Conservation (phyloP, 2,888 invertebrate species). For the Drosophila siamana region DNA sequence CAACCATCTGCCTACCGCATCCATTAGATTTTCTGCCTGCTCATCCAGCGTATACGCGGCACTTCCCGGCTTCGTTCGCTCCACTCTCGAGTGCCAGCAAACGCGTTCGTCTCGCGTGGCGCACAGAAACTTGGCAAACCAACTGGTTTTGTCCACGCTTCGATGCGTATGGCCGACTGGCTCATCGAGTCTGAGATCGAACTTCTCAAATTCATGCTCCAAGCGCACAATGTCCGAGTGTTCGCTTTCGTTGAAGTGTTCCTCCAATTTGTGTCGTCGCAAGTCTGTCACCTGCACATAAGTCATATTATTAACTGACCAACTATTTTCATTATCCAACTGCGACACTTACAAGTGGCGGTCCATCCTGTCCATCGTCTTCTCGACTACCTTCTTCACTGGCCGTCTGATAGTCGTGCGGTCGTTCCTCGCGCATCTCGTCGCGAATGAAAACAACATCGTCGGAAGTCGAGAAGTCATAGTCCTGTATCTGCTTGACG, state of each 20-base stretch:
- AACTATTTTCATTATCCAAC: not conserved
- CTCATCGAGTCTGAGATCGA: slow-evolving; percentile 74
- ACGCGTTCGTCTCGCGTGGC: slow-evolving; percentile 80
- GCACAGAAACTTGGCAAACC: slow-evolving; percentile 80
- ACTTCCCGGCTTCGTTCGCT: slow-evolving; percentile 74
- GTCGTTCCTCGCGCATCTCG: slow-evolving; percentile 57
- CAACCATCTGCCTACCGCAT: slow-evolving; percentile 73
- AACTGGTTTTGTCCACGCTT: slow-evolving; percentile 69
- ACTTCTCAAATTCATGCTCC: slow-evolving; percentile 77
- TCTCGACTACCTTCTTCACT: slow-evolving; percentile 53
- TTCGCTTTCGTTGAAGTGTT: slow-evolving; percentile 80
- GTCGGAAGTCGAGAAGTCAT: slow-evolving; percentile 79
- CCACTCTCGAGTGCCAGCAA: slow-evolving; percentile 81
- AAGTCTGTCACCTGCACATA: slow-evolving; percentile 22
- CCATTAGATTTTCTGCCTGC: slow-evolving; percentile 85
- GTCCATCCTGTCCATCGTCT: slow-evolving; percentile 35
- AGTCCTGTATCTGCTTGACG: slow-evolving; percentile 79
- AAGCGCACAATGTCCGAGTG: slow-evolving; percentile 80
- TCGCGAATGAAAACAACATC: slow-evolving; percentile 73
- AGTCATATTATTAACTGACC: not conserved
- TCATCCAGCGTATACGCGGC: slow-evolving; percentile 76
- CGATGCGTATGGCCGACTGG: slow-evolving; percentile 66
- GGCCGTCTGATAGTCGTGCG: slow-evolving; percentile 51
- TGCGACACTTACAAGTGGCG: slow-evolving; percentile 38
- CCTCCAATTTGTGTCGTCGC: slow-evolving; percentile 44